These are phyloP conservation scores for Erpobdella octoculata DNA, from an alignment of 2,888 invertebrate genomes.

Conservation along the genomic window DNA sequence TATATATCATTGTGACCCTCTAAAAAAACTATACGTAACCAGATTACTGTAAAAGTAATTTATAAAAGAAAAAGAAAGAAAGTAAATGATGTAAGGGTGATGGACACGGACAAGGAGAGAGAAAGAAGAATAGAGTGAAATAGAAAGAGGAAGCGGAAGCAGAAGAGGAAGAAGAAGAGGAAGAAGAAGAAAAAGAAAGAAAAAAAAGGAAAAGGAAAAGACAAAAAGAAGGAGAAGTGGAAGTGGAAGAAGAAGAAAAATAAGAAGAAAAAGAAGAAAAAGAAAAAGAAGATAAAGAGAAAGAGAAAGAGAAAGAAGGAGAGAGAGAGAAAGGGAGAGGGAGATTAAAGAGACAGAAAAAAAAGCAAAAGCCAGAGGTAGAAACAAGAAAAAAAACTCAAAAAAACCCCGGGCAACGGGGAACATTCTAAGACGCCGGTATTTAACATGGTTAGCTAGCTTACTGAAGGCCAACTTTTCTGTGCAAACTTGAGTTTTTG, in stretches of 20 bases:
- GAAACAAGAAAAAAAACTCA: slow-evolving; percentile 67
- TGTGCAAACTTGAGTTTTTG: neutral
- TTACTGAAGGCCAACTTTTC: slow-evolving; percentile 41
- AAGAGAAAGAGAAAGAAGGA: neutral
- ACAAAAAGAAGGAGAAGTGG: neutral
- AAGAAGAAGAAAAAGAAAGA: neutral
- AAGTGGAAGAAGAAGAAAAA: neutral
- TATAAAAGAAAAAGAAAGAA: too few relatives aligned
- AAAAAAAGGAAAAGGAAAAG: neutral
- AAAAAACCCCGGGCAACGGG: too few relatives aligned
- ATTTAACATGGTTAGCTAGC: slow-evolving; percentile 50
- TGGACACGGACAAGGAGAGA: neutral
- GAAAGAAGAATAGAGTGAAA: neutral
- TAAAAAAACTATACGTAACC: too few relatives aligned
- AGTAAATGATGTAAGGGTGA: too few relatives aligned
- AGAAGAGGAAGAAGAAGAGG: neutral
- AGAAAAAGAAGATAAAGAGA: slow-evolving; percentile 7
- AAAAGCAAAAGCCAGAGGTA: slow-evolving; percentile 92
- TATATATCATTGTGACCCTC: too few relatives aligned
- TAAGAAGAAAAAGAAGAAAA: neutral
- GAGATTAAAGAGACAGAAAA: slow-evolving; percentile 98
- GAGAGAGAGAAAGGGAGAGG: slow-evolving; percentile 60
- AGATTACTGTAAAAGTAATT: too few relatives aligned
- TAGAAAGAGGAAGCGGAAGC: neutral
- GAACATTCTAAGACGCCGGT: too few relatives aligned